These are phyloP conservation scores for Platysteira castanea DNA, from an alignment of 2,113 vertebrate genomes.

Conservation along the genomic window DNA sequence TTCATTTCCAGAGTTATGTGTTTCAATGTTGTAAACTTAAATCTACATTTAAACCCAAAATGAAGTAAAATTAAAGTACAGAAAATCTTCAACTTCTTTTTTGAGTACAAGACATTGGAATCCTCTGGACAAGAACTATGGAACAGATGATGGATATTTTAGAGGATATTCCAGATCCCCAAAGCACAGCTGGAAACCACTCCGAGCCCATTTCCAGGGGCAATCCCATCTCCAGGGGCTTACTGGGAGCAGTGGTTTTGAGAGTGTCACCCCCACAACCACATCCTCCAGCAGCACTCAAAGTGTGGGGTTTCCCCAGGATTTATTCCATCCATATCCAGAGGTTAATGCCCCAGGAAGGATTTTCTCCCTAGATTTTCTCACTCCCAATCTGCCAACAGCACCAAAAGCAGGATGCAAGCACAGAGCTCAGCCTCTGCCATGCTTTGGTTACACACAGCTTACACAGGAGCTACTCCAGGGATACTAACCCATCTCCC, in stretches of 20 bases:
- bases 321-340: neutral
- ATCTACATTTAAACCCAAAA: neutral
- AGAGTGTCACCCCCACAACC: neutral
- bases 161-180: neutral
- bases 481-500: constrained; percentile 76
- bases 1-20: neutral
- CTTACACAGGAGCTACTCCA: neutral
- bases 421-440: neutral
- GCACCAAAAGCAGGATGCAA: neutral
- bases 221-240: neutral
- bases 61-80: neutral
- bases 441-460: constrained; percentile 15
- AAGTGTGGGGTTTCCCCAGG: neutral
- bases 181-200: neutral
- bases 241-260: neutral
- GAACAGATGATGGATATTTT: neutral
- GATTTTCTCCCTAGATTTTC: neutral
- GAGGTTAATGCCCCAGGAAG: neutral
- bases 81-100: neutral
- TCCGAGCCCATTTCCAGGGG: neutral
- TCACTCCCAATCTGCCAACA: neutral
- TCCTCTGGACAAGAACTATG: neutral
- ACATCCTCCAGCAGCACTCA: neutral
- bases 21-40: neutral
- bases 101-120: neutral